Evolutionary conservation across 2,113 vertebrate genomes (phyloP).

Genomic region (Lanius ludovicianus): DNA sequence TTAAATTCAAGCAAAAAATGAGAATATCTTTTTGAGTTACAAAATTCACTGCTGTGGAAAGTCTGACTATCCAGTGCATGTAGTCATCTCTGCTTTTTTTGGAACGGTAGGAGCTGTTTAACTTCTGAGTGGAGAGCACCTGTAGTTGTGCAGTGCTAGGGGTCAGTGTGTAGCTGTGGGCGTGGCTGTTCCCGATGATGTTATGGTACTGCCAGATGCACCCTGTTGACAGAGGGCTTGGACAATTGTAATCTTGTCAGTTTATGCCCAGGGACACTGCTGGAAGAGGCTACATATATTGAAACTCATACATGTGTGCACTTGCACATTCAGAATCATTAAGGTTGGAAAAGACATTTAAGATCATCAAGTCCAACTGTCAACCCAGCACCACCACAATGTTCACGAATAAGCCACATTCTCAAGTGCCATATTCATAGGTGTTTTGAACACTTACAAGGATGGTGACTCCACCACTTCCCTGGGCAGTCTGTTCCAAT

Average conservation of each 20-base stretch:
- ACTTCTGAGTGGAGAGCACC: background rate
- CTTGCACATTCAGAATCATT: background rate
- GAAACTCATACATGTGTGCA: background rate
- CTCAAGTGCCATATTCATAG: background rate
- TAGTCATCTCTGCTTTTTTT: background rate
- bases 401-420: background rate
- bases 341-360: background rate
- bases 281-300: background rate
- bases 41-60: background rate
- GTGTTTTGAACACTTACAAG: background rate
- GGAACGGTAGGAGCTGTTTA: background rate
- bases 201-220: background rate
- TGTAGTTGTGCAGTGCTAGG: background rate
- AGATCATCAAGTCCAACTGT: background rate
- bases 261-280: background rate
- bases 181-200: accelerated
- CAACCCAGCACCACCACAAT: background rate
- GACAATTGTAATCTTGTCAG: background rate
- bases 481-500: background rate
- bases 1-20: constrained; percentile 3
- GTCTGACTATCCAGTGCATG: background rate
- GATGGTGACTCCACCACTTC: background rate
- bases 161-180: background rate
- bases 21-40: background rate
- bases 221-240: background rate